Base-by-base conservation (phyloP, 2,797 vertebrate species). In the Fratercula arctica region DNA sequence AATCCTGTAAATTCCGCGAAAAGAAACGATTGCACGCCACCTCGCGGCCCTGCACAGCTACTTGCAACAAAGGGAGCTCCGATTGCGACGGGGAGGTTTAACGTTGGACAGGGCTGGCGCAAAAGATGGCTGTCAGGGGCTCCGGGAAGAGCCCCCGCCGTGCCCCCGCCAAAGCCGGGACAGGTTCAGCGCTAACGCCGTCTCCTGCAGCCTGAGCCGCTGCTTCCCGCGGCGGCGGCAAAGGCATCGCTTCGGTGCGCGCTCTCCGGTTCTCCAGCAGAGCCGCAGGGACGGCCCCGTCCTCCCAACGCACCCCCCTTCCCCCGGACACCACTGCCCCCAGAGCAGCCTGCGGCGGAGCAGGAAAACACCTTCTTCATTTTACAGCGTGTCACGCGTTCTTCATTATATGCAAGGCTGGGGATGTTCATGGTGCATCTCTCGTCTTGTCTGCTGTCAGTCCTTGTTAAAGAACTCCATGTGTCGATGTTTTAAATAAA, bases 31-130 rank as follows among this genome's bases (percentile, higher is more conserved):
- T 7, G 90, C 83, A 8, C 79, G 86, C 97, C 97, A 78, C 45
- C 97, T 95, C 12, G 95, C 91, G 97, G 96, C 76, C 33, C 48
- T 6, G 63, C 8, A 1, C 26, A 8, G 75, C 51, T 60, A 82
- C 5, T 54, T 31, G 31, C 37, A 75, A 43, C 11, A 4, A 46
- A 15, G 0, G 41, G 56, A 6, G 48, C 51, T 37, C n/a, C 64
- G 5, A 0, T 2, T 8, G 51, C 8, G 0, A 18, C 23, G 18
- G 25, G 18, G 23, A 63, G 41, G 25, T 33, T 64, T 45, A 26
- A 15, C 4, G 28, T 9, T 2, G 63, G 37, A 7, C 41, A 31
- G 70, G 61, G 37, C 2, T 13, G 37, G 31, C 16, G 23, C 11
- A 28, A 37, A 93, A 89, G 69, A n/a, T 28, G 66, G 80, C 85